These are phyloP conservation scores for Apostichopus parvimensis DNA, from an alignment of 35 echinoderm and acorn worm species.

Conservation along the genomic window DNA sequence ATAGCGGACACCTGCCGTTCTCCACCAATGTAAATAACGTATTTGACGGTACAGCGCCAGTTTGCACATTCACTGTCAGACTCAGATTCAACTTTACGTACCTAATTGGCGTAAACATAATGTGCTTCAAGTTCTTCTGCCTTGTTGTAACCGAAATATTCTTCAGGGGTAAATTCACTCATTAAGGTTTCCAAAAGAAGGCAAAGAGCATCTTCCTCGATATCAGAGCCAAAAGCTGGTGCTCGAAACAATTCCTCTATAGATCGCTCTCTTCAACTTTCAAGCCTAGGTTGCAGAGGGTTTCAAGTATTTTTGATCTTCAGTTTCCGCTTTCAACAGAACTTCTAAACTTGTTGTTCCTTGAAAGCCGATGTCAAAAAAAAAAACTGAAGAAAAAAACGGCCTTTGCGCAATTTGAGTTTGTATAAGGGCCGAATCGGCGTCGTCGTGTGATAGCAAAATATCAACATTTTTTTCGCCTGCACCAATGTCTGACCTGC, in stretches of 20 bases:
- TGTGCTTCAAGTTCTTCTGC: neutral
- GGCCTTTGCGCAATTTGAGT: neutral
- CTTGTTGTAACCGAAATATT: conserved; percentile 17
- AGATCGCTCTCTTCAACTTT: neutral
- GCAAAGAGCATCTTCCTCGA: conserved; percentile 1
- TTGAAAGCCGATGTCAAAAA: neutral
- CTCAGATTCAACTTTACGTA: neutral
- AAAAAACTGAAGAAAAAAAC: neutral
- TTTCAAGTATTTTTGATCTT: neutral
- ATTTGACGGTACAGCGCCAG: neutral
- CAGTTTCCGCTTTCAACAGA: neutral
- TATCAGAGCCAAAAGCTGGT: neutral
- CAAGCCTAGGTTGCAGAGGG: neutral
- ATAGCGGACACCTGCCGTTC: neutral
- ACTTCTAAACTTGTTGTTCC: neutral
- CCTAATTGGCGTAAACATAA: neutral
- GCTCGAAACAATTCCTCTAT: too few species aligned
- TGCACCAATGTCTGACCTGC: neutral
- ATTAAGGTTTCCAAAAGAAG: neutral
- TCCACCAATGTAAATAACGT: conserved; percentile 4
- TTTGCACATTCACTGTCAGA: neutral
- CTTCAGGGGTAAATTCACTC: neutral
- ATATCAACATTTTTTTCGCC: neutral
- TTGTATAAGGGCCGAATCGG: neutral
- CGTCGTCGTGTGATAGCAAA: neutral